Base-by-base conservation (phyloP, 2,888 invertebrate genomes). In the Fragum sueziense region DNA sequence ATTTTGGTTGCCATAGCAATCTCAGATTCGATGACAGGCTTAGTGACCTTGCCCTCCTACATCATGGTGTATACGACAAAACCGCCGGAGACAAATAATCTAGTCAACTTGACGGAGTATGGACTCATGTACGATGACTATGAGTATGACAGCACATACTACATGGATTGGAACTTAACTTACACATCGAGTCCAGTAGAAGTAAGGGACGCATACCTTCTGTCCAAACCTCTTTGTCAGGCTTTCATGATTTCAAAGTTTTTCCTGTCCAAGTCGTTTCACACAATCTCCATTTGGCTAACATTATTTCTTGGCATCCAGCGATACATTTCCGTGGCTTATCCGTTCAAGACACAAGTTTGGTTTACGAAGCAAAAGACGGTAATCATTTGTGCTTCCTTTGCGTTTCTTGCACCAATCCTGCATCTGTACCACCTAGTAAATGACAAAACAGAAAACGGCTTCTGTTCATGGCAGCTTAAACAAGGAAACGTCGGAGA, bases 231-330 rank as follows among this genome's bases (percentile, higher is more conserved):
- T 3, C 54, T 61, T 54, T 77, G 77, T 59, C 33, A 68, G 17
- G 59, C 57, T 9, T 72, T 68, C 37, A 67, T 68, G 68, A 33
- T 77, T 3, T 61, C 70, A 20, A 72, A 72, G 22, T 61, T 67
- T 33, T 77, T 68, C 22, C 33, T 85, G 0, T 74, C 82, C 3
- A 65, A 74, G n/a, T 73, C 73, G 22, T 80, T 83, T 52, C 80
- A 83, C 67, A 80, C 79, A 3, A 62, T 76, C 20, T 85, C 85
- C 4, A 70, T 79, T 22, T 85, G 85, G 85, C 57, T 81, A 17
- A 85, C 85, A 29, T 70, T 77, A 2, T 57, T 79, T 14, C 70
- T 85, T 0, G 80, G 80, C 0, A 57, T 85, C 14, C 85, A 85
- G 29, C 54, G 85, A 14, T 83, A 67, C 34, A 51, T 85, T 9